A percentile compares a stretch with the other conserved stretches of the same genome.
These are phyloP conservation scores for Pteronura brasiliensis DNA, from an alignment of 2,113 vertebrate species.

Conservation along the genomic window DNA sequence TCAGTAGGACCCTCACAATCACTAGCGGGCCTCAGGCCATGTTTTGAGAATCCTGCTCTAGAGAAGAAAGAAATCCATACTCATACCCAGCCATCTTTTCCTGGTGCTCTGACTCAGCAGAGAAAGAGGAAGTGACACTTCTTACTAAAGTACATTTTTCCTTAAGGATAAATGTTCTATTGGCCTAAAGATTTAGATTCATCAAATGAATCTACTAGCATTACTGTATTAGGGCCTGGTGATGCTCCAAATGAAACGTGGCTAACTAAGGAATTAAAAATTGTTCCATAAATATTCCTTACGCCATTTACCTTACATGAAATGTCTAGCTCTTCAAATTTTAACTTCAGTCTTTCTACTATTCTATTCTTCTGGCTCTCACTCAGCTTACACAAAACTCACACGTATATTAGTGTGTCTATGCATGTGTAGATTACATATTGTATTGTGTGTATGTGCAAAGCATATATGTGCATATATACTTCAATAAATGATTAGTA, in stretches of 20 bases:
- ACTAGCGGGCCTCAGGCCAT: neutral
- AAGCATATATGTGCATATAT: too few species aligned
- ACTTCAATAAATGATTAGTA: neutral
- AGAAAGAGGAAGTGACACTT: conserved; percentile 2
- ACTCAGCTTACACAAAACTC: neutral
- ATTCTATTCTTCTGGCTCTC: neutral
- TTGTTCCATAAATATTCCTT: conserved; percentile 44
- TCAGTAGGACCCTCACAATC: neutral
- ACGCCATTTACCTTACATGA: neutral
- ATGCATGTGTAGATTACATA: neutral
- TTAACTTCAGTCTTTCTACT: neutral
- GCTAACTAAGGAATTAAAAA: conserved; percentile 36
- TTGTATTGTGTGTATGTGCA: neutral
- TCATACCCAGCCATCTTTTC: neutral
- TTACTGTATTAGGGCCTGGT: neutral
- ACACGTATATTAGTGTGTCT: neutral
- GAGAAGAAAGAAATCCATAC: neutral
- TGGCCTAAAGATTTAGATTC: conserved; percentile 46
- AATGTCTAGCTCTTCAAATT: neutral
- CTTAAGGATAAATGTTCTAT: conserved; percentile 14
- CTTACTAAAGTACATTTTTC: conserved; percentile 27
- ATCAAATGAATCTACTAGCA: neutral
- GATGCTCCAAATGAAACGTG: neutral
- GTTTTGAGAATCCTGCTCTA: neutral
- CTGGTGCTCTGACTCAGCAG: neutral